Percentiles rank a stretch among this genome's conserved stretches.
Evolutionary conservation across 2,888 invertebrate genomes (phyloP).

Genomic region (Metopia argyrocephala): DNA sequence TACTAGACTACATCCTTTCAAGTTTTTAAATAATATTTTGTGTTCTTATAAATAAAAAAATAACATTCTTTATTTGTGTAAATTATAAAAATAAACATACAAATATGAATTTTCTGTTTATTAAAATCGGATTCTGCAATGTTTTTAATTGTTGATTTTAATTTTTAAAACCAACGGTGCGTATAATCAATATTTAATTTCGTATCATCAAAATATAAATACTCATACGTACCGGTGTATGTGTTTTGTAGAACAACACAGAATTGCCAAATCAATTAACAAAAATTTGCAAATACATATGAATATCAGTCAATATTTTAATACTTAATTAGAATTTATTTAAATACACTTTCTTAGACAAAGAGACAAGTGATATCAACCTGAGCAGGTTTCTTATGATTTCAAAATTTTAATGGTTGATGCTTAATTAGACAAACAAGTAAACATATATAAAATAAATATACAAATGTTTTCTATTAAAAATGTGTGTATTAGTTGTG

Average conservation of each 20-base stretch:
- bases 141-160: neutral
- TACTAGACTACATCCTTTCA: too few relatives aligned
- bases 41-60: too few relatives aligned
- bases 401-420: too few relatives aligned
- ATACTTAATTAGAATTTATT: neutral
- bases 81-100: too few relatives aligned
- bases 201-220: neutral
- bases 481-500: too few relatives aligned
- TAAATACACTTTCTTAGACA: neutral
- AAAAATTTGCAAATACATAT: neutral
- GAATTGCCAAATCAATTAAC: neutral
- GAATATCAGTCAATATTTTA: neutral
- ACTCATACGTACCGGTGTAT: slow-evolving; percentile 6
- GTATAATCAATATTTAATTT: slow-evolving; percentile 27
- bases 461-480: too few relatives aligned
- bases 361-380: neutral
- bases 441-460: too few relatives aligned
- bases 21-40: too few relatives aligned
- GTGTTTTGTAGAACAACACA: slow-evolving; percentile 26
- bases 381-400: too few relatives aligned
- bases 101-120: too few relatives aligned
- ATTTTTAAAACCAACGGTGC: neutral
- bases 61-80: neutral
- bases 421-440: too few relatives aligned
- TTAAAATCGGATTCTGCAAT: neutral